Conservation (phyloP, 2,888 invertebrate genomes). For the Acrobasis consociella region DNA sequence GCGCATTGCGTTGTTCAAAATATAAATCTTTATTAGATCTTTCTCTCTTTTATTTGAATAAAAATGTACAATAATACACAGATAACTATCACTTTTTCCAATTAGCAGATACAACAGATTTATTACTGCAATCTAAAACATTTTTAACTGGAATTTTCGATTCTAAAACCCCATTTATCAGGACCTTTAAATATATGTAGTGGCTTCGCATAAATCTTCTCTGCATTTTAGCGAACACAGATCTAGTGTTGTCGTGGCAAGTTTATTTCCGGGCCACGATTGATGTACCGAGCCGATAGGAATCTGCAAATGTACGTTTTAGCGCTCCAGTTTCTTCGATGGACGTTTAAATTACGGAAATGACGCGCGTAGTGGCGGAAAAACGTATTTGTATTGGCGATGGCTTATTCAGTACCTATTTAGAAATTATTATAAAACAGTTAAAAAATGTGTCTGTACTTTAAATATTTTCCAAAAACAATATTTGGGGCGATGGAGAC, state of each 20-base stretch:
- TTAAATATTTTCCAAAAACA: too few relatives aligned
- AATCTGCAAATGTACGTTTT: conserved; percentile 43
- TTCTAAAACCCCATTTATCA: conserved; percentile 39
- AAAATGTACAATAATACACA: not conserved
- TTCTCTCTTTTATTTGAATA: not conserved
- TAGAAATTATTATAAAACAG: too few relatives aligned
- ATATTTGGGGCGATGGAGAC: too few relatives aligned
- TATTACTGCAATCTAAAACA: conserved; percentile 6
- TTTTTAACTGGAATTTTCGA: conserved; percentile 9
- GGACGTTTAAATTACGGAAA: conserved; percentile 6
- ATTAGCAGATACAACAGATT: not conserved
- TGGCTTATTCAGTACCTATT: too few relatives aligned
- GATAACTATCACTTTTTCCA: not conserved
- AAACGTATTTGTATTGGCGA: not conserved
- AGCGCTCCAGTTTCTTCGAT: conserved; percentile 32
- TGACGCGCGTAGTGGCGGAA: not conserved
- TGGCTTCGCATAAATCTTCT: conserved; percentile 48
- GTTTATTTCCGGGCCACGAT: conserved; percentile 49
- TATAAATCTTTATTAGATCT: not conserved
- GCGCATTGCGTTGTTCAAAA: too few relatives aligned
- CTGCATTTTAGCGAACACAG: conserved; percentile 48
- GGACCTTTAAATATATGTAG: conserved; percentile 42
- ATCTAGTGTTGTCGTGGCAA: conserved; percentile 48
- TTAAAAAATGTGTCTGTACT: too few relatives aligned
- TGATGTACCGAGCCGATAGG: conserved; percentile 44